Percentiles rank a stretch among this genome's conserved stretches.
These are phyloP conservation scores for Leucoptera coffeella DNA, from an alignment of 2,888 invertebrate genomes.

Conservation along the genomic window DNA sequence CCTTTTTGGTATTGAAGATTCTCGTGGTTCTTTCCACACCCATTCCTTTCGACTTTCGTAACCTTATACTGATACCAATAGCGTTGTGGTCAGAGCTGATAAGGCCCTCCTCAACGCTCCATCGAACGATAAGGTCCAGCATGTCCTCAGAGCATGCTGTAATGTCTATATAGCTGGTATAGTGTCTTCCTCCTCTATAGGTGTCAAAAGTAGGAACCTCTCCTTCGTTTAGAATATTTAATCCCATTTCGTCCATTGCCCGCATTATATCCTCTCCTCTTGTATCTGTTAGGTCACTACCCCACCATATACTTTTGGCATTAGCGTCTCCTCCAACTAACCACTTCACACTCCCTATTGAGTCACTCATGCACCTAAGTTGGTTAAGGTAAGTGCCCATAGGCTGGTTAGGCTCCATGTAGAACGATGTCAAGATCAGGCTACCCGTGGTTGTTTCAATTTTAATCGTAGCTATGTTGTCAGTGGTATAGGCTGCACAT, in stretches of 20 bases:
- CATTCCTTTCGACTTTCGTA: too few species aligned
- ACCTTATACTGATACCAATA: slow-evolving; percentile 2
- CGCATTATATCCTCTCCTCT: too few species aligned
- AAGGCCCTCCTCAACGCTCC: slow-evolving; percentile 7
- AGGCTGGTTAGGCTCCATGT: slow-evolving; percentile 8
- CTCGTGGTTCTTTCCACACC: slow-evolving; percentile 3
- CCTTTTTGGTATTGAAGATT: slow-evolving; percentile 8
- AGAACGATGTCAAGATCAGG: slow-evolving; percentile 8
- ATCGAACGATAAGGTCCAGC: slow-evolving; percentile 7
- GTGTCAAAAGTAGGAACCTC: slow-evolving; percentile 7
- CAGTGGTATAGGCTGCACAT: not conserved
- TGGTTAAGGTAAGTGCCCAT: slow-evolving; percentile 5
- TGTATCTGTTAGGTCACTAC: too few species aligned
- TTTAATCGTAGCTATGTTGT: slow-evolving; percentile 1
- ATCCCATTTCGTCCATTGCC: slow-evolving; percentile 6
- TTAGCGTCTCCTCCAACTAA: too few species aligned
- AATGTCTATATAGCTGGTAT: slow-evolving; percentile 7
- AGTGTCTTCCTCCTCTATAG: slow-evolving; percentile 4
- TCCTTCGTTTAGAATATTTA: slow-evolving; percentile 8
- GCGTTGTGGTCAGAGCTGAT: slow-evolving; percentile 6
- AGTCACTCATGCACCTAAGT: too few species aligned
- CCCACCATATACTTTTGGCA: too few species aligned
- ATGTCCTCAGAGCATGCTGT: slow-evolving; percentile 8
- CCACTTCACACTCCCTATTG: too few species aligned
- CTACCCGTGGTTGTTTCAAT: not conserved